A percentile compares a stretch with the other conserved stretches of the same genome.
Evolutionary conservation across 2,113 vertebrate species (phyloP).

Genomic region (Columba livia): DNA sequence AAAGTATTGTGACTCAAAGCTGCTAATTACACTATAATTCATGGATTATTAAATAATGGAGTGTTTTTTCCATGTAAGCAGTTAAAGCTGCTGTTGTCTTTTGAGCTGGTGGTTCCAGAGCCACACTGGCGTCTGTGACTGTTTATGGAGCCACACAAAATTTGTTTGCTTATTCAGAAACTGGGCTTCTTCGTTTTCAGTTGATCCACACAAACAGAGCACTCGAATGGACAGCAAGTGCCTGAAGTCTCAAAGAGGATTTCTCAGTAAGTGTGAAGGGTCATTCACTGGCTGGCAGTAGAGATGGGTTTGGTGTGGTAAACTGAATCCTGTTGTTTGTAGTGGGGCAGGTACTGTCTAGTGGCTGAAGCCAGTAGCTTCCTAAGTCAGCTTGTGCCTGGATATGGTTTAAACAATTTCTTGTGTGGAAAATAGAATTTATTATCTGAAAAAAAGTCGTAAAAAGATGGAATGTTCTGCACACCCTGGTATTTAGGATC

Average conservation of each 20-base stretch:
- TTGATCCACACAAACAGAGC: neutral
- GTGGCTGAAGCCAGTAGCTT: neutral
- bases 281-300: neutral
- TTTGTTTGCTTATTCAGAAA: neutral
- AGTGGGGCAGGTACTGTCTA: neutral
- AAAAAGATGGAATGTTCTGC: neutral
- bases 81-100: neutral
- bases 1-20: neutral
- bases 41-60: neutral
- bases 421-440: slow-evolving; percentile 2
- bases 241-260: neutral
- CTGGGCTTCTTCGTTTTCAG: neutral
- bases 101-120: neutral
- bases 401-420: neutral
- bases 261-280: neutral
- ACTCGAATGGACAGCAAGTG: neutral
- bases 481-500: neutral
- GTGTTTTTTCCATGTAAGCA: neutral
- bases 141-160: neutral
- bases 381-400: neutral
- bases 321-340: neutral
- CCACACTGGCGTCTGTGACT: neutral
- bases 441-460: slow-evolving; percentile 1
- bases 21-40: neutral
- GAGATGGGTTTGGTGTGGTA: neutral